Evolutionary conservation across 2,888 invertebrate genomes (phyloP).

Genomic region (Euzetes globulus): DNA sequence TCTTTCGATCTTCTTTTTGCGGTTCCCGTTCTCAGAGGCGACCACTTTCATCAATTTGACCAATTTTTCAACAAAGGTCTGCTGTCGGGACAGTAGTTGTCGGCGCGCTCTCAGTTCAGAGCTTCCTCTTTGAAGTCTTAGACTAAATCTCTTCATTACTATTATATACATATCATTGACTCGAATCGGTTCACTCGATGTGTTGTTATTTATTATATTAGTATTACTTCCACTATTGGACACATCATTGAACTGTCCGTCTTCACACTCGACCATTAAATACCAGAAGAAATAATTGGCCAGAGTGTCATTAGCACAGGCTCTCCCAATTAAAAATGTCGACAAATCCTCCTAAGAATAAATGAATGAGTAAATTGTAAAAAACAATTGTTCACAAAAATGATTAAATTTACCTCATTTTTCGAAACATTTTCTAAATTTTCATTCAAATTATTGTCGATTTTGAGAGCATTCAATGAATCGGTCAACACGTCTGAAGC

Average conservation of each 20-base stretch:
- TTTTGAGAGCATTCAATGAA: constrained; percentile 2
- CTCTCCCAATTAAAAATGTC: constrained; percentile 79
- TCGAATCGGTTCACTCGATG: constrained; percentile 49
- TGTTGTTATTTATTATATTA: background rate
- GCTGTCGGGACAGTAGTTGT: constrained; percentile 71
- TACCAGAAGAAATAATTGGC: constrained; percentile 99
- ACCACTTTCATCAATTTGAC: constrained; percentile 80
- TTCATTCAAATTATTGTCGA: constrained; percentile 2
- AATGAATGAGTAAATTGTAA: too few relatives aligned
- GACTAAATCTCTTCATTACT: constrained; percentile 78
- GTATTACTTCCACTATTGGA: background rate
- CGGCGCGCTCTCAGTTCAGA: constrained; percentile 51
- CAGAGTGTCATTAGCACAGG: constrained; percentile 75
- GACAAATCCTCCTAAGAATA: constrained; percentile 59
- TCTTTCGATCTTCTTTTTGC: constrained; percentile 82
- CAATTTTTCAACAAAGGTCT: constrained; percentile 81
- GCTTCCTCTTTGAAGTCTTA: constrained; percentile 52
- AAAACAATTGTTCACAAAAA: too few relatives aligned
- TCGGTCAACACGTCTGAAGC: background rate
- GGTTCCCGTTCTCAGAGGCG: constrained; percentile 78
- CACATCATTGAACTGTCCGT: constrained; percentile 55
- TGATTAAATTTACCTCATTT: background rate
- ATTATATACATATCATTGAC: constrained; percentile 76
- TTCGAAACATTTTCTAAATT: background rate
- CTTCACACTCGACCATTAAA: constrained; percentile 85